Conservation (phyloP, 2,888 invertebrate genomes). For the Epinotia bilunana region DNA sequence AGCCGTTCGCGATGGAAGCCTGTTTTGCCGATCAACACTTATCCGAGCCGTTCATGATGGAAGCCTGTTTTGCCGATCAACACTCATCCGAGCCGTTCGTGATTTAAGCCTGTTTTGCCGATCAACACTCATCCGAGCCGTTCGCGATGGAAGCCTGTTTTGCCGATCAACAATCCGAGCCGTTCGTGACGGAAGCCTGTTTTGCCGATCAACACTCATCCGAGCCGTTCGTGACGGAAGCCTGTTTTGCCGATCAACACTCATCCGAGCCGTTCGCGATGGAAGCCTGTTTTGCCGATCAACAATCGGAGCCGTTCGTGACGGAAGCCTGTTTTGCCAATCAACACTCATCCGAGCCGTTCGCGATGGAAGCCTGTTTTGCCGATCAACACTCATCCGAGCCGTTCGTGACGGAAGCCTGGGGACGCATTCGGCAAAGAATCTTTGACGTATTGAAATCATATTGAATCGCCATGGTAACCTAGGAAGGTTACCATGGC, state of each 20-base stretch:
- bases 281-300: not conserved
- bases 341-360: conserved; percentile 4
- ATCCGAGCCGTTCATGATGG: conserved; percentile 8
- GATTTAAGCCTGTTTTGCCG: not conserved
- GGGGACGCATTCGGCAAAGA: not conserved
- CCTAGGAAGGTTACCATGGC: too few relatives aligned
- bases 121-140: conserved; percentile 1
- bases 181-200: conserved; percentile 1
- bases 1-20: conserved; percentile 4
- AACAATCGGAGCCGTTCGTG: conserved; percentile 7
- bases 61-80: not conserved
- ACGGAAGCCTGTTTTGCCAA: not conserved
- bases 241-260: not conserved
- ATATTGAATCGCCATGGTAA: too few relatives aligned
- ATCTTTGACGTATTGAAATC: not conserved
- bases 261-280: conserved; percentile 6
- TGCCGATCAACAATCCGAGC: not conserved
- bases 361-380: not conserved
- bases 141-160: not conserved
- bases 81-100: conserved; percentile 7
- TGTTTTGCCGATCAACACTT: not conserved
- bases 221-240: conserved; percentile 12
- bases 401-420: conserved; percentile 12
- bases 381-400: not conserved
- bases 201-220: not conserved